phyloP scores from a whole-genome alignment of 2,113 vertebrate species.

The Oncorhynchus masou region DNA sequence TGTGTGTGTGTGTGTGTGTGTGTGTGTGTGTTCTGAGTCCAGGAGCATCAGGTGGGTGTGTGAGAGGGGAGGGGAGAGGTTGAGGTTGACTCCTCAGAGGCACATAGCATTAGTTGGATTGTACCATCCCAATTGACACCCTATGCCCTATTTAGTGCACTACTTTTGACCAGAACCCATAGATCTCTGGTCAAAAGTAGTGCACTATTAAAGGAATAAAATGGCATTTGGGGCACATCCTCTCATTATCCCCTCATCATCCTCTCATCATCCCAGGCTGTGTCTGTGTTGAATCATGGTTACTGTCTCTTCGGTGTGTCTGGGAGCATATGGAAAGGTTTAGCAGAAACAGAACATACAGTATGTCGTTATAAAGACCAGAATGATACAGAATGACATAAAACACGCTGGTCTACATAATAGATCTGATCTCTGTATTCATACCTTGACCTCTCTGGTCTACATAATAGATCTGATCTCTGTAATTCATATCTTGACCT shows the following conservation, averaged over 20 bases:
- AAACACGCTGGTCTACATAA: constrained; percentile 20
- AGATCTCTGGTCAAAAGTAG: no score
- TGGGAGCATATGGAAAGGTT: constrained; percentile 60
- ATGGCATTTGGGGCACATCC: no score
- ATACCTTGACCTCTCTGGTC: neutral
- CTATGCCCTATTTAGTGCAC: no score
- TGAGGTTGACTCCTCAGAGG: constrained; percentile 42
- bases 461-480: neutral
- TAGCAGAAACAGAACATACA: constrained; percentile 39
- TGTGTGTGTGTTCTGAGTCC: neutral
- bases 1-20: no score
- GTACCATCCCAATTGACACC: constrained; percentile 7
- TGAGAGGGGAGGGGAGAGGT: constrained; percentile 54
- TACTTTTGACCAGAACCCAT: no score
- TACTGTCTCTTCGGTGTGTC: constrained; percentile 50
- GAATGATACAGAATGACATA: constrained; percentile 20
- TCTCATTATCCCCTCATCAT: no score
- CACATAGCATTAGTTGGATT: constrained; percentile 51
- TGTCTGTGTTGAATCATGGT: constrained; percentile 39
- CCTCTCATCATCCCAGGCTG: no score
- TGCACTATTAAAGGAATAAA: no score
- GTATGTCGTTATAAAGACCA: constrained; percentile 26
- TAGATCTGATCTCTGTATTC: neutral
- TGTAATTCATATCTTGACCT: neutral
- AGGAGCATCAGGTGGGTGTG: constrained; percentile 63